Conservation (phyloP, 2,113 vertebrate genomes). For the Bothrops jararaca region DNA sequence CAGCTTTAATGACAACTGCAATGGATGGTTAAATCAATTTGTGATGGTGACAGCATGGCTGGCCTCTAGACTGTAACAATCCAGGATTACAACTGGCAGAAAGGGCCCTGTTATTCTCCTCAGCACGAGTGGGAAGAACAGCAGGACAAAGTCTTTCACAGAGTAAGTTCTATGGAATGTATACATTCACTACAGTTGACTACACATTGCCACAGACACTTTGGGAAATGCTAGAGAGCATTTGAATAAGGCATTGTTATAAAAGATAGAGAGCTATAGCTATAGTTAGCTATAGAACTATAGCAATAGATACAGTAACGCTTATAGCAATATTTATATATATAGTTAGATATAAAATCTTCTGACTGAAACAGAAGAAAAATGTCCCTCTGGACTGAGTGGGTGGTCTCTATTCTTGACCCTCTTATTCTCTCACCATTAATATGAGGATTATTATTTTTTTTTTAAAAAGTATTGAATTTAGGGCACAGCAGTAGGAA, state of each 20-base stretch:
- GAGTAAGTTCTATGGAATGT: constrained; percentile 67
- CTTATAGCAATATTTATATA: constrained; percentile 47
- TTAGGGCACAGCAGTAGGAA: constrained; percentile 22
- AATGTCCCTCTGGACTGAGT: constrained; percentile 67
- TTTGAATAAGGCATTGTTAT: constrained; percentile 52
- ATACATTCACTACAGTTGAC: constrained; percentile 68
- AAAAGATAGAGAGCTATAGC: constrained; percentile 69
- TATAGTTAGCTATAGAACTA: constrained; percentile 68
- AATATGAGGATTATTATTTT: constrained; percentile 45
- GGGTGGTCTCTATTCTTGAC: constrained; percentile 72
- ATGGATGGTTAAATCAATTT: constrained; percentile 97
- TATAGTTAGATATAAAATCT: constrained; percentile 16
- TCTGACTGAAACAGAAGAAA: constrained; percentile 61
- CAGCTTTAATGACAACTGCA: constrained; percentile 83
- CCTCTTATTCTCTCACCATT: constrained; percentile 16
- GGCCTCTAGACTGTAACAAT: constrained; percentile 87
- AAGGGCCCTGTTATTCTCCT: constrained; percentile 74
- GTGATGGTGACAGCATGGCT: constrained; percentile 89
- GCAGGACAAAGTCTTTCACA: constrained; percentile 69
- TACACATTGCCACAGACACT: constrained; percentile 60
- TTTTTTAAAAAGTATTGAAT: constrained; percentile 36
- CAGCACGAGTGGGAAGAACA: constrained; percentile 69
- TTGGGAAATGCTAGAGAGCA: constrained; percentile 12
- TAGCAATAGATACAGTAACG: constrained; percentile 51
- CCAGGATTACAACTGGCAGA: constrained; percentile 83